A percentile compares a stretch with the other conserved stretches of the same genome.
These are phyloP conservation scores for Oikopleura vanhoeffeni DNA, from an alignment of 23 tunicate genomes.

Conservation along the genomic window DNA sequence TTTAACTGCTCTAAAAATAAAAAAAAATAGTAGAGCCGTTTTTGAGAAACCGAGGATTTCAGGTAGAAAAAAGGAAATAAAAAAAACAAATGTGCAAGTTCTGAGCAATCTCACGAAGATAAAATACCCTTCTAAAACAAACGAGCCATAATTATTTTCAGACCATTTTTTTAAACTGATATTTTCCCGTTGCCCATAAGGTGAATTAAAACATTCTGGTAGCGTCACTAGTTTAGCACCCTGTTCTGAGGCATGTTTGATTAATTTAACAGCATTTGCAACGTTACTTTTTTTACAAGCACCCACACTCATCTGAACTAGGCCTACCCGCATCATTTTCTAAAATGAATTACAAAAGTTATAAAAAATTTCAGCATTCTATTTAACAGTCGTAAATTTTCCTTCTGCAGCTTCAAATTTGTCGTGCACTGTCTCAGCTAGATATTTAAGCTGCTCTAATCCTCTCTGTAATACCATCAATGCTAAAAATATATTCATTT, in stretches of 20 bases:
- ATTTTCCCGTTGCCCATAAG: constrained; percentile 66
- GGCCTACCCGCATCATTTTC: constrained; percentile 36
- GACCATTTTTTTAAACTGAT: no score
- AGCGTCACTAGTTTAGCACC: constrained; percentile 80
- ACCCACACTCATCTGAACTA: constrained; percentile 87
- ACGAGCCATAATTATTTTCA: no score
- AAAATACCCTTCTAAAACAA: no score
- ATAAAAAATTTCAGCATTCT: not conserved
- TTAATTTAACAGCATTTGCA: constrained; percentile 40
- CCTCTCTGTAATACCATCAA: not conserved
- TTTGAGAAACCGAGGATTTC: no score
- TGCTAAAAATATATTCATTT: not conserved
- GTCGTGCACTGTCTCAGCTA: constrained; percentile 6
- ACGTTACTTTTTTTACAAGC: constrained; percentile 59
- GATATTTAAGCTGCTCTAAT: not conserved
- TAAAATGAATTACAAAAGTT: not conserved
- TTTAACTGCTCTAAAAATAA: no score
- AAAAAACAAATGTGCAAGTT: no score
- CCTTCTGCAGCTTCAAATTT: constrained; percentile 13
- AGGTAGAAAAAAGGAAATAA: no score
- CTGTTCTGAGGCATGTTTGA: constrained; percentile 45
- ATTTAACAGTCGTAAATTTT: no score
- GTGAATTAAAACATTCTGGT: constrained; percentile 91
- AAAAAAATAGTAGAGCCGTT: no score
- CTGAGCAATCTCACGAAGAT: no score